These are phyloP conservation scores for Sinella curviseta DNA, from an alignment of 1,140 invertebrate genomes.

Conservation along the genomic window DNA sequence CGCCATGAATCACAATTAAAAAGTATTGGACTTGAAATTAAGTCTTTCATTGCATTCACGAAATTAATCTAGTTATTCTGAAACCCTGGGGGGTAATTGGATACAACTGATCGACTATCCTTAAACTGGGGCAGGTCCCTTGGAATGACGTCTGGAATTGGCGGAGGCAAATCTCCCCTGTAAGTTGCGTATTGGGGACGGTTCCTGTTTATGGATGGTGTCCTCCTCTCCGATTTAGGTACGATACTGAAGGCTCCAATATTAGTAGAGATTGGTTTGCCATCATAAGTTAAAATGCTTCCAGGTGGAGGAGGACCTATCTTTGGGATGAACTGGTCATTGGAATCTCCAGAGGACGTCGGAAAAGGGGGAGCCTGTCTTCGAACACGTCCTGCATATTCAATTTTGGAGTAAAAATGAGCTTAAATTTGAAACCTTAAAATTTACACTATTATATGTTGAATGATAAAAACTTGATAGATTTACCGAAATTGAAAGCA, in stretches of 20 bases:
- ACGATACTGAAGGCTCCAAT: conserved; percentile 10
- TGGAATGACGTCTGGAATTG: conserved; percentile 31
- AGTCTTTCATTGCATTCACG: too few relatives aligned
- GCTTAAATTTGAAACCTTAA: not conserved
- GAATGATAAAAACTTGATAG: too few relatives aligned
- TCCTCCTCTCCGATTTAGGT: conserved; percentile 1
- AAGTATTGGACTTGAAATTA: too few relatives aligned
- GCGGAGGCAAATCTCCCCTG: conserved; percentile 32
- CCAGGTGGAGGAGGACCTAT: conserved; percentile 19
- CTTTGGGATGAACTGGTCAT: conserved; percentile 7
- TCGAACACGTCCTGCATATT: not conserved
- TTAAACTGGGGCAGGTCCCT: conserved; percentile 28
- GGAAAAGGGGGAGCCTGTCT: not conserved
- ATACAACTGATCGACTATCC: not conserved
- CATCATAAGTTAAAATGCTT: conserved; percentile 29
- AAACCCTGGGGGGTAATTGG: too few relatives aligned
- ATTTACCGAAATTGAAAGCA: too few relatives aligned
- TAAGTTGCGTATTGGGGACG: conserved; percentile 27
- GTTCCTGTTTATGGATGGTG: conserved; percentile 29
- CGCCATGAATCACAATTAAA: too few relatives aligned
- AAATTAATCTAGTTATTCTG: too few relatives aligned
- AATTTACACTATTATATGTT: too few relatives aligned
- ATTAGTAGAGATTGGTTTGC: conserved; percentile 19
- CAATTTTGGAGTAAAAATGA: not conserved
- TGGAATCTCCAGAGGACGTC: not conserved